Conservation (phyloP, 1,140 invertebrate species). For the Lasaia peninsularis region DNA sequence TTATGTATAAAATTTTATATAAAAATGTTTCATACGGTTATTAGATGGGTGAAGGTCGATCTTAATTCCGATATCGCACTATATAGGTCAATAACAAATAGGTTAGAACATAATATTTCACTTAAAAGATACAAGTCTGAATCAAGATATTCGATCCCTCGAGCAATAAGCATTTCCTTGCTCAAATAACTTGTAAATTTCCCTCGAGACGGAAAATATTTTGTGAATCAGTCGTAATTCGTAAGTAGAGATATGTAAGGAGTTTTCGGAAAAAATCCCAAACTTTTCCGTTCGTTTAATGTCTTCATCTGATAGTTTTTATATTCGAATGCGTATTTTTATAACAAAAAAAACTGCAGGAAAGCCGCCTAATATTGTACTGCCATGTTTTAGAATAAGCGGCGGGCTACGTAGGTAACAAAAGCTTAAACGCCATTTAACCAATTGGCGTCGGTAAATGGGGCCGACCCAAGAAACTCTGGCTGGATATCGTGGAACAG, state of each 20-base stretch:
- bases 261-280: neutral
- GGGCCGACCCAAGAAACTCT: too few relatives aligned
- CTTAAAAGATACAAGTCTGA: conserved; percentile 1
- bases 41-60: too few relatives aligned
- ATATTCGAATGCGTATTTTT: neutral
- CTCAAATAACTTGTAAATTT: conserved; percentile 24
- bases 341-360: neutral
- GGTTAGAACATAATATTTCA: neutral
- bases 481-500: too few relatives aligned
- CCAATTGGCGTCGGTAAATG: too few relatives aligned
- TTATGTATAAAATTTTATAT: too few relatives aligned
- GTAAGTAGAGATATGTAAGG: neutral
- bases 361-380: too few relatives aligned
- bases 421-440: too few relatives aligned
- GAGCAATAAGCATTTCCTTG: conserved; percentile 23
- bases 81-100: too few relatives aligned
- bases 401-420: too few relatives aligned
- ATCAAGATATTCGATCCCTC: conserved; percentile 10
- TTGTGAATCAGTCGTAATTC: neutral
- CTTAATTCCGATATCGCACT: too few relatives aligned
- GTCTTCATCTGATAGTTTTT: neutral
- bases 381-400: too few relatives aligned
- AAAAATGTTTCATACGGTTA: too few relatives aligned
- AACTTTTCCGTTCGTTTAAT: neutral
- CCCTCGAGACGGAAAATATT: conserved; percentile 17